Percentiles rank a stretch among this genome's conserved stretches.
phyloP scores from a whole-genome alignment of 1,140 invertebrate genomes.

The Brachionus sp. region DNA sequence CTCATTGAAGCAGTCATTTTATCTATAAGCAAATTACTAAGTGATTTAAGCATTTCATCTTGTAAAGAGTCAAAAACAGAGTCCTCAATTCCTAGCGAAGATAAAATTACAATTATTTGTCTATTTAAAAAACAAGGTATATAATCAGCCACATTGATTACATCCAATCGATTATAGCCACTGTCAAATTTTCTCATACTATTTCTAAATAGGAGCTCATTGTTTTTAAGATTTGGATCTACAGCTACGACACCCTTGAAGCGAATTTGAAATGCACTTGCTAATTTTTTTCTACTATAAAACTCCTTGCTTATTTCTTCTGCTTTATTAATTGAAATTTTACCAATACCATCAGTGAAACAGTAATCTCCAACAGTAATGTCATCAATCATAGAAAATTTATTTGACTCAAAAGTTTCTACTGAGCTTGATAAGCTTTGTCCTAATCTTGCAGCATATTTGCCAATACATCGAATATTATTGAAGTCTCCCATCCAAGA shows the following conservation, averaged over 20 bases:
- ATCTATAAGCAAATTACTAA: background rate
- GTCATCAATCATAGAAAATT: conserved; percentile 28
- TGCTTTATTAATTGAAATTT: conserved; percentile 48
- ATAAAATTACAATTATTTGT: conserved; percentile 28
- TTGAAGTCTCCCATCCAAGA: conserved; percentile 30
- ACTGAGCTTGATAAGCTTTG: conserved; percentile 20
- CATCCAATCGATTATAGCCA: conserved; percentile 24
- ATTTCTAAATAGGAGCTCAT: conserved; percentile 49
- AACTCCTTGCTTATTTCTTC: conserved; percentile 36
- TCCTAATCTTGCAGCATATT: conserved; percentile 37
- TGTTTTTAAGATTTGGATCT: conserved; percentile 48
- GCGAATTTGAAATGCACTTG: conserved; percentile 51
- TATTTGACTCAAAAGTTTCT: background rate
- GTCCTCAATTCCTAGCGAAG: background rate
- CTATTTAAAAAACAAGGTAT: conserved; percentile 21
- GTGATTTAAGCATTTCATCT: background rate
- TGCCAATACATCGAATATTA: background rate
- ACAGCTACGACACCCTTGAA: conserved; percentile 52
- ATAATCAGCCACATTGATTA: background rate
- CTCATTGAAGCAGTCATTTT: background rate
- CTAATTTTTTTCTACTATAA: background rate
- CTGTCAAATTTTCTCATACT: conserved; percentile 53
- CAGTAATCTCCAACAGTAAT: conserved; percentile 47
- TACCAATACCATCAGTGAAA: conserved; percentile 52
- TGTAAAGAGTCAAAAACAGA: background rate